phyloP scores from a whole-genome alignment of 2,797 vertebrate species.

The Mallotus villosus region DNA sequence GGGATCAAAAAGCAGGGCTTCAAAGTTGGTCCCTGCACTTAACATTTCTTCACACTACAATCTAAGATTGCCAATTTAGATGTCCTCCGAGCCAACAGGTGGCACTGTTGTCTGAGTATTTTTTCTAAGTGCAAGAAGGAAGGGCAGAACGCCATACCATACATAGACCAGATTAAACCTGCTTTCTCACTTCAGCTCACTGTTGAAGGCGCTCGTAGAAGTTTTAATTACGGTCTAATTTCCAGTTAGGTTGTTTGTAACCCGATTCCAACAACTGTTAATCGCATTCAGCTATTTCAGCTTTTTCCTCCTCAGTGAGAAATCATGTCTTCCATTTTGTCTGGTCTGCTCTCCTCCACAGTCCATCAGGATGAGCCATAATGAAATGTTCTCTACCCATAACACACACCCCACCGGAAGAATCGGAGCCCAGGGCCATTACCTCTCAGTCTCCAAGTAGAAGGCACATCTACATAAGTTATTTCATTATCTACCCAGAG shows the following conservation, averaged over 20 bases:
- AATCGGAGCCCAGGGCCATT: slow-evolving; percentile 62
- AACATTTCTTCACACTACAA: slow-evolving; percentile 49
- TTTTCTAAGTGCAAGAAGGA: not conserved
- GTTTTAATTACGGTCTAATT: not conserved
- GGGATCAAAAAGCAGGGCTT: slow-evolving; percentile 66
- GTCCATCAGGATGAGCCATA: slow-evolving; percentile 60
- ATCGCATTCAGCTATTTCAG: not conserved
- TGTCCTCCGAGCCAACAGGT: slow-evolving; percentile 51
- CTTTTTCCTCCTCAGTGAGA: slow-evolving; percentile 28
- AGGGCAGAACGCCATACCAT: not conserved
- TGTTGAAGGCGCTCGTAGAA: not conserved
- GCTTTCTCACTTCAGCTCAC: not conserved
- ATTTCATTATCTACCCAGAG: slow-evolving; percentile 74
- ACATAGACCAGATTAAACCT: too few relatives aligned
- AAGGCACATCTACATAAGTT: slow-evolving; percentile 76
- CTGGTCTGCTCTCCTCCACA: slow-evolving; percentile 53
- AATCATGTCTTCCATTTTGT: slow-evolving; percentile 58
- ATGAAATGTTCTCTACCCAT: slow-evolving; percentile 61
- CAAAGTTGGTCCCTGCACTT: slow-evolving; percentile 54
- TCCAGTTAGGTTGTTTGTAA: not conserved
- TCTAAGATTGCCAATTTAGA: slow-evolving; percentile 23
- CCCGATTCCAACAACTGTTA: not conserved
- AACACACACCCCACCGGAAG: slow-evolving; percentile 57
- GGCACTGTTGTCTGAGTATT: slow-evolving; percentile 16
- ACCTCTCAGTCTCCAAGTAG: slow-evolving; percentile 60